Evolutionary conservation across 2,797 vertebrate genomes (phyloP).

Genomic region (Parotocinclus haroldoi): DNA sequence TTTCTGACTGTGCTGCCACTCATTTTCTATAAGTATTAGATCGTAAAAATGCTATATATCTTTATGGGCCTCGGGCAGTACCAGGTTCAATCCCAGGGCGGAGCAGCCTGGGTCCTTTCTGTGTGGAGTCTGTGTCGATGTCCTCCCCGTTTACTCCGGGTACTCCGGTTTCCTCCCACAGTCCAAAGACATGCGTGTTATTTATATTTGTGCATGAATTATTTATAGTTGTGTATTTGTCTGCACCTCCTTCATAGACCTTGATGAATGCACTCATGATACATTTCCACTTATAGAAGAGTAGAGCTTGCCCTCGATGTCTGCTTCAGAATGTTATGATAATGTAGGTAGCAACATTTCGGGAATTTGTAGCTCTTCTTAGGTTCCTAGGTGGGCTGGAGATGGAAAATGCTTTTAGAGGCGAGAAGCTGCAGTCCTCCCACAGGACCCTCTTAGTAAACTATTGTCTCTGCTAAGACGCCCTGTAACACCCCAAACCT

Average conservation of each 20-base stretch:
- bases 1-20: no score
- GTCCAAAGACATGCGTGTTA: no score
- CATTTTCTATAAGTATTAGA: no score
- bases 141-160: no score
- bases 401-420: conserved; percentile 34
- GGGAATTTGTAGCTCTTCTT: conserved; percentile 22
- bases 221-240: conserved; percentile 32
- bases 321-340: conserved; percentile 7
- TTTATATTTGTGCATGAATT: no score
- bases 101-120: no score
- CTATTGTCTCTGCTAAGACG: conserved; percentile 32
- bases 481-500: conserved; percentile 35
- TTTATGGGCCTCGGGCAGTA: no score
- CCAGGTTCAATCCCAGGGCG: no score
- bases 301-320: conserved; percentile 2
- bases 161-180: no score
- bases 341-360: conserved; percentile 24
- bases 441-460: conserved; percentile 14
- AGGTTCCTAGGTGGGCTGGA: conserved; percentile 36
- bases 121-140: no score
- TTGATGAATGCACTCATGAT: conserved; percentile 8
- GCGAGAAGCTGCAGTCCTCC: conserved; percentile 31
- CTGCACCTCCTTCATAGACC: conserved; percentile 24
- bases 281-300: conserved; percentile 14
- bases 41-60: no score